Evolutionary conservation across 2,797 vertebrate genomes (phyloP).

Genomic region (Erithacus rubecula): DNA sequence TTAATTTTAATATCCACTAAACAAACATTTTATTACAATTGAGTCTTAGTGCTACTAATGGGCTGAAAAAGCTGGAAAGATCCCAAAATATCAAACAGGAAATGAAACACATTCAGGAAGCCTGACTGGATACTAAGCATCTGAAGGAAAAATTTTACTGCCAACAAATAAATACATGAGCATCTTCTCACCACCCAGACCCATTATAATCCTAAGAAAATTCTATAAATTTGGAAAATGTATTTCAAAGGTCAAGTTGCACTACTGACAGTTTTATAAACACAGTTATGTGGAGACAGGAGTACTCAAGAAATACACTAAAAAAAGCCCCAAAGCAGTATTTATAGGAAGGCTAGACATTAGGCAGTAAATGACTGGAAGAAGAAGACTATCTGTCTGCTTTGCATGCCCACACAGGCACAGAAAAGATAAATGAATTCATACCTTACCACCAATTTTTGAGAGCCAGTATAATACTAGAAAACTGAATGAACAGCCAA

Average conservation of each 20-base stretch:
- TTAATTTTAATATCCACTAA: not conserved
- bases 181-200: not conserved
- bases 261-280: not conserved
- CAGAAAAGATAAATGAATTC: not conserved
- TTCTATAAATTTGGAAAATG: not conserved
- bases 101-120: not conserved
- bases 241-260: not conserved
- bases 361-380: not conserved
- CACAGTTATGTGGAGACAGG: not conserved
- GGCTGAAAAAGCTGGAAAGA: not conserved
- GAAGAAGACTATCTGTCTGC: not conserved
- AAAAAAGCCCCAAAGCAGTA: not conserved
- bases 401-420: not conserved
- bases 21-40: not conserved
- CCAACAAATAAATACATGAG: not conserved
- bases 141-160: not conserved
- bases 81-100: not conserved
- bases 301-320: not conserved
- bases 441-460: not conserved
- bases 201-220: not conserved
- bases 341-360: not conserved
- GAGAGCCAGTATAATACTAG: not conserved
- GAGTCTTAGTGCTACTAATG: not conserved
- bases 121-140: not conserved
- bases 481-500: not conserved